Evolutionary conservation across 2,888 invertebrate genomes (phyloP), one percentile per base, ranked within the genome.

Genomic region (Andricus curvator): DNA sequence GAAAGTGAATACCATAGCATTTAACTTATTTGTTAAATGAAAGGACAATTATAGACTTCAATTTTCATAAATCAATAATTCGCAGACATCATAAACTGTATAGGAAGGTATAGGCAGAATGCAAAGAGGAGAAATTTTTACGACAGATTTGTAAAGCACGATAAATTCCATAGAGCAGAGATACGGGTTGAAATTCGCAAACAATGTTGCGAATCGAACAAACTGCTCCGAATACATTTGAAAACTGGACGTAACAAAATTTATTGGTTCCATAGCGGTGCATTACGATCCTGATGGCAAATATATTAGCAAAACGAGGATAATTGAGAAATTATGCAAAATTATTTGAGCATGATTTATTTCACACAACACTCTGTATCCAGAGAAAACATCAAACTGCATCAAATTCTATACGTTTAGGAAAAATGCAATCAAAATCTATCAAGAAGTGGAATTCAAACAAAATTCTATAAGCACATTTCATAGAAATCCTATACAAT

Each of bases 181-280:
- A 74, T 51, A 70, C 9, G 56, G 29, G 51, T 48, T 37, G 33
- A 77, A 86, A 84, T 84, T 80, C 78, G 79, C 80, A 80, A 86
- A 88, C 82, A 84, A 83, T 81, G 79, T 80, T 44, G 68, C 81
- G 70, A 78, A 79, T 65, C 81, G 83, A 83, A 84, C 84, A 80
- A 86, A 86, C 82, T 81, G 56, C 79, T 51, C 60, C 67, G 60
- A 78, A 84, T 84, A 65, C 76, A 86, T 84, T 80, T 79, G 78
- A 83, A 81, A 74, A 20, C 29, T 78, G 68, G 56, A 70, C 44
- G 64, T 20, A 33, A 48, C 60, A 51, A 68, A 84, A 84, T 84
- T 85, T 85, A 85, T 85, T 77, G 83, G 79, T 68, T 48, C 48
- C 82, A 82, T 81, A 62, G 56, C 67, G 77, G 37, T 66, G 66